A percentile compares a stretch with the other conserved stretches of the same genome.
Conservation (phyloP, 1,140 invertebrate genomes). For the Arctopsyche grandis region DNA sequence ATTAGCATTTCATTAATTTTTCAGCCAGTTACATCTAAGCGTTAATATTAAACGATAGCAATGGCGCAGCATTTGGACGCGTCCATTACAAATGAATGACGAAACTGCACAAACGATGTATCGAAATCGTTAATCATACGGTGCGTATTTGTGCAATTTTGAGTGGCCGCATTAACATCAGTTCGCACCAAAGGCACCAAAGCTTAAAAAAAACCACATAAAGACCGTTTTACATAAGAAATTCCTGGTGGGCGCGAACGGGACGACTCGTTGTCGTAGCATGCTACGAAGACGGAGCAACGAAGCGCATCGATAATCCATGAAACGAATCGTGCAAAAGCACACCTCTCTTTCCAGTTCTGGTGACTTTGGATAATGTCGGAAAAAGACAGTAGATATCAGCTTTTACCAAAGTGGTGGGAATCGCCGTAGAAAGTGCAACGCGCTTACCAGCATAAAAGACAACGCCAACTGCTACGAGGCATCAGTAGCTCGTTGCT, state of each 20-base stretch:
- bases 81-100: too few relatives aligned
- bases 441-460: slow-evolving; percentile 48
- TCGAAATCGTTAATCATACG: too few relatives aligned
- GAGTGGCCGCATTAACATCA: too few relatives aligned
- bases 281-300: background rate
- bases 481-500: slow-evolving; percentile 54
- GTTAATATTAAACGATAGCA: too few relatives aligned
- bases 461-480: slow-evolving; percentile 14
- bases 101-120: too few relatives aligned
- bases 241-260: slow-evolving; percentile 6
- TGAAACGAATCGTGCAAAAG: background rate
- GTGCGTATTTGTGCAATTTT: too few relatives aligned
- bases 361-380: background rate
- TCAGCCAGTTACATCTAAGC: too few relatives aligned
- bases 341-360: slow-evolving; percentile 44
- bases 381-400: slow-evolving; percentile 25
- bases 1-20: too few relatives aligned
- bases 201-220: too few relatives aligned
- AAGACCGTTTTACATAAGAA: slow-evolving; percentile 30
- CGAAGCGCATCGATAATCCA: background rate
- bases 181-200: too few relatives aligned
- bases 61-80: too few relatives aligned
- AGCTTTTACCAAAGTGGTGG: slow-evolving; percentile 33
- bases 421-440: slow-evolving; percentile 36
- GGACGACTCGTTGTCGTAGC: slow-evolving; percentile 30